Evolutionary conservation across 2,113 vertebrate genomes (phyloP).

Genomic region (Symphodus melops): DNA sequence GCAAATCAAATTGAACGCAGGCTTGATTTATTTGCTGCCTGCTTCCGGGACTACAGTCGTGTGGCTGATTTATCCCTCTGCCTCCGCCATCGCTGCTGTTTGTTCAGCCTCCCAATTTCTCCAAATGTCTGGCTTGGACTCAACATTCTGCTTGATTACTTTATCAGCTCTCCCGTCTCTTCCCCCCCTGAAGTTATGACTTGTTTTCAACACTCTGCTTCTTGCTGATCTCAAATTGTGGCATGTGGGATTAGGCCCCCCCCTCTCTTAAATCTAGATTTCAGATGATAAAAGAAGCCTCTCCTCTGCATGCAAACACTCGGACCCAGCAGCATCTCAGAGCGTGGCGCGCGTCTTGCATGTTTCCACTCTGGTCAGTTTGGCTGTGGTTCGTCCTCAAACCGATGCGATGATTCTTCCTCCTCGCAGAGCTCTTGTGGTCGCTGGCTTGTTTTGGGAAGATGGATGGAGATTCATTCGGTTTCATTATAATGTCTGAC

Average conservation of each 20-base stretch:
- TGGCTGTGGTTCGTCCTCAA: constrained; percentile 41
- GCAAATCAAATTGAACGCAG: constrained; percentile 40
- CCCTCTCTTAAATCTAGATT: constrained; percentile 7
- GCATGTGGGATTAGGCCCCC: background rate
- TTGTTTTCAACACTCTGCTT: constrained; percentile 38
- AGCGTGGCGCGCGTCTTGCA: background rate
- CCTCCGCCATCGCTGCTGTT: constrained; percentile 51
- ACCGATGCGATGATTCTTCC: constrained; percentile 35
- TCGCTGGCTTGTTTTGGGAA: constrained; percentile 76
- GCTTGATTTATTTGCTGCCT: constrained; percentile 54
- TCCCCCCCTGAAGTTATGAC: constrained; percentile 37
- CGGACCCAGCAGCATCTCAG: background rate
- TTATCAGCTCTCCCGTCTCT: constrained; percentile 53
- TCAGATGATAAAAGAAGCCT: constrained; percentile 35
- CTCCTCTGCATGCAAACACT: background rate
- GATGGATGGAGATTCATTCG: constrained; percentile 80
- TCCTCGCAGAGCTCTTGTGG: constrained; percentile 49
- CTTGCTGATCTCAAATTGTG: constrained; percentile 15
- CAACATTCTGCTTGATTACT: constrained; percentile 66
- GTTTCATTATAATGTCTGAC: constrained; percentile 78
- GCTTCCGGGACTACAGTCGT: constrained; percentile 37
- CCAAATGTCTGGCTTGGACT: constrained; percentile 56
- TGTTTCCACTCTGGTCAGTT: constrained; percentile 18
- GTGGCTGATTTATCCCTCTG: constrained; percentile 54
- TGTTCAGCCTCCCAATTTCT: constrained; percentile 56